Conservation (phyloP, 1,140 invertebrate genomes). For the Dreissena polymorpha region DNA sequence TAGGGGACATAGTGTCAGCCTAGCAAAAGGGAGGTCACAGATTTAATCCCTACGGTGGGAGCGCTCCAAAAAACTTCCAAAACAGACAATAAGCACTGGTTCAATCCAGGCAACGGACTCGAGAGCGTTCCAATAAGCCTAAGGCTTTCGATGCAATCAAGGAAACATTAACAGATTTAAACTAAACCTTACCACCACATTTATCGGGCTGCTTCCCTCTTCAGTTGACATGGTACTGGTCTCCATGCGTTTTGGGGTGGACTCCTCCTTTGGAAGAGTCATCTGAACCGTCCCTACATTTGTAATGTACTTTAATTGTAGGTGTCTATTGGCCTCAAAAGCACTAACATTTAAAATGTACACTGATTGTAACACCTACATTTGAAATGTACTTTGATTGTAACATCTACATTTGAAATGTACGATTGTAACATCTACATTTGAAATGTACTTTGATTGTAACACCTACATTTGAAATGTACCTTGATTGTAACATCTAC, state of each 20-base stretch:
- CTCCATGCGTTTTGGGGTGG: not conserved
- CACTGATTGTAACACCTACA: not conserved
- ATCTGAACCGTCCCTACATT: constrained; percentile 9
- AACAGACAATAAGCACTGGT: too few species aligned
- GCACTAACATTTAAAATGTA: not conserved
- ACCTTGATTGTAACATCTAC: too few species aligned
- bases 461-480: too few species aligned
- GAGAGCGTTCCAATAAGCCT: too few species aligned
- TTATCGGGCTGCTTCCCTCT: constrained; percentile 33
- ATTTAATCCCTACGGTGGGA: too few species aligned
- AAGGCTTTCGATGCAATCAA: too few species aligned
- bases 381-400: not conserved
- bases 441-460: too few species aligned
- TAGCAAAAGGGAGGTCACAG: not conserved
- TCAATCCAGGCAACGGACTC: too few species aligned
- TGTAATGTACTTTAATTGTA: constrained; percentile 4
- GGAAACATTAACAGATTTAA: not conserved
- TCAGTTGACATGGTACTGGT: not conserved
- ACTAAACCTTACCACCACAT: constrained; percentile 27
- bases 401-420: too few species aligned
- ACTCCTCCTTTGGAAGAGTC: not conserved
- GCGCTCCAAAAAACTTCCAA: too few species aligned
- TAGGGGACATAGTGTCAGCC: not conserved
- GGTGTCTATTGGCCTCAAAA: not conserved
- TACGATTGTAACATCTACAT: too few species aligned